A percentile compares a stretch with the other conserved stretches of the same genome.
phyloP scores from a whole-genome alignment of 2,797 vertebrate genomes.

The Nasua narica region DNA sequence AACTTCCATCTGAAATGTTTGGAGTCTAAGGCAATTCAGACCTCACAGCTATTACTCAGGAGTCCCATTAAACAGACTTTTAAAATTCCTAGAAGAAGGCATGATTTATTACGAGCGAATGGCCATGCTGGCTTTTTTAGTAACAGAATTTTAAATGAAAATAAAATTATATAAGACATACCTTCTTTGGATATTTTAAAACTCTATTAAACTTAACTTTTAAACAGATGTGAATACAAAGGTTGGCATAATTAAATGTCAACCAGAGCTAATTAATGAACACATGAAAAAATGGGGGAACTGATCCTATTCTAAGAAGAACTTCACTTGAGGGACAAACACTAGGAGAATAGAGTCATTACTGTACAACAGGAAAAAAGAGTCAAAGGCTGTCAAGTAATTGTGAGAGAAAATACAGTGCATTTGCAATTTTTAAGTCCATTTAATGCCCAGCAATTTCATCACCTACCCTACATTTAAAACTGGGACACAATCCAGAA shows the following conservation, averaged over 20 bases:
- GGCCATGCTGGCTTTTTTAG: not conserved
- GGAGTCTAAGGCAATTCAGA: not conserved
- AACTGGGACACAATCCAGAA: conserved; percentile 45
- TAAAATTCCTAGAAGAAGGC: conserved; percentile 24
- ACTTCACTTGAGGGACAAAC: not conserved
- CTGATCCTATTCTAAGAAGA: not conserved
- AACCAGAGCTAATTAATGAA: not conserved
- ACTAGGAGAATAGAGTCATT: not conserved
- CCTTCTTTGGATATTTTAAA: not conserved
- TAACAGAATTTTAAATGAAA: not conserved
- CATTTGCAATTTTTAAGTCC: not conserved
- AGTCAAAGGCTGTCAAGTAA: not conserved
- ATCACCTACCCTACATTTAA: conserved; percentile 21
- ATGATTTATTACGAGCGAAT: conserved; percentile 50
- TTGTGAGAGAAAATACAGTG: not conserved
- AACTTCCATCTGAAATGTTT: not conserved
- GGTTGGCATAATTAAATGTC: not conserved
- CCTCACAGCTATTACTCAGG: not conserved
- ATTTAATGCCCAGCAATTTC: conserved; percentile 9
- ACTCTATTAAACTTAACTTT: not conserved
- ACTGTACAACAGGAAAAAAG: not conserved
- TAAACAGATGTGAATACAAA: not conserved
- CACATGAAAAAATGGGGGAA: not conserved
- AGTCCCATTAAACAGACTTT: not conserved
- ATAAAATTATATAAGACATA: not conserved